Base-by-base conservation (phyloP, 2,888 invertebrate genomes). In the Megaustenia siamemsis region DNA sequence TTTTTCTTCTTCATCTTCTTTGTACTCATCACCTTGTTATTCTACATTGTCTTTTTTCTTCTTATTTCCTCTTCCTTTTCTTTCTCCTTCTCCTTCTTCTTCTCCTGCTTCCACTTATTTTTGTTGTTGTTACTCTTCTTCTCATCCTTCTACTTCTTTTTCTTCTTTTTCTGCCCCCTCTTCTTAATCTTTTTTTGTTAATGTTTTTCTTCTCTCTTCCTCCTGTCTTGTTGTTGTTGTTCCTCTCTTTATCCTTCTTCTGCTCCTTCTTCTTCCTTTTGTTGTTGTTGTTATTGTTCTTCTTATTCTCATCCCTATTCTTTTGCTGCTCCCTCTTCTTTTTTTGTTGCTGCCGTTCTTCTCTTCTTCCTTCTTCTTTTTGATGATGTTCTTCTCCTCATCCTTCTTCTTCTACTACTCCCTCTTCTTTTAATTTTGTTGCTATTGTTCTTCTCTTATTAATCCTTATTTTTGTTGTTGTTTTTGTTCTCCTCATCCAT, bases 1-100 rank as follows among this genome's bases (percentile, higher is more conserved):
- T 56, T 56, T 24, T 56, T 56, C 56, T 56, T 56, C 56, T 56
- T 56, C 56, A 18, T 56, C 56, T 56, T 56, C 56, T 56, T 56
- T 24, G 10, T 56, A 12, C 24, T 56, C 56, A 18, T 56, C 56
- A 18, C 24, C 56, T 56, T 56, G 15, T 56, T 56, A 12, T 56
- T 56, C 45, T 45, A n/a, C n/a, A n/a, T 45, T 24, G 10, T 56
- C 56, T 56, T 56, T 24, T 56, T 56, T 24, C 24, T 56, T 24
- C 24, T 56, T 24, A 18, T 56, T 24, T 56, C 24, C 56, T 56
- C 24, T 24, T 56, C 24, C 56, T 56, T 56, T 24, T 56, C 24
- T 24, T 56, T 56, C 56, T 56, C 24, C 56, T 56, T 56, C 56
- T 56, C 24, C 56, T 56, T 56, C 56, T 56, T 56, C 56, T 56